Percentiles rank a stretch among this genome's conserved stretches.
Evolutionary conservation across 2,797 vertebrate species (phyloP).

Genomic region (Urosaurus nigricauda): DNA sequence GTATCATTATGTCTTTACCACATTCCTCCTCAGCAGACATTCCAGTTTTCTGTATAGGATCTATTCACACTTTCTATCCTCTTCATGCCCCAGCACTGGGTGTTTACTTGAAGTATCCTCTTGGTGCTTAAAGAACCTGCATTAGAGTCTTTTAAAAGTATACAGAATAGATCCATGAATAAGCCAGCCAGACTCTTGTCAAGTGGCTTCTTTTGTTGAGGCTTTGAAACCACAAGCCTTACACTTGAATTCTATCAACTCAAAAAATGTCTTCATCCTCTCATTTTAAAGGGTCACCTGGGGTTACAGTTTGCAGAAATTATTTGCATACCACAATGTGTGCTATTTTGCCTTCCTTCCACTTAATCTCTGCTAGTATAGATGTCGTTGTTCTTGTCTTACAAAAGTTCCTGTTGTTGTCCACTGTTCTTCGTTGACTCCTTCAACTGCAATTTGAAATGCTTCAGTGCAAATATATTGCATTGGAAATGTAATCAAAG

Average conservation of each 20-base stretch:
- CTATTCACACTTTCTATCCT: neutral
- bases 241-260: constrained; percentile 25
- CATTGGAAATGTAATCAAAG: neutral
- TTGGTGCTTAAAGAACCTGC: neutral
- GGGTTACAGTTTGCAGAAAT: neutral
- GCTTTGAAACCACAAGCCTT: constrained; percentile 32
- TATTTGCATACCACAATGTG: neutral
- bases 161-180: neutral
- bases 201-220: constrained; percentile 37
- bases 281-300: rapidly evolving
- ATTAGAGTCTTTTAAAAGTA: neutral
- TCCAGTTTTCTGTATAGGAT: neutral
- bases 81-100: neutral
- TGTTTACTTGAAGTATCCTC: neutral
- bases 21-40: neutral
- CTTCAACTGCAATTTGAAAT: constrained; percentile 14
- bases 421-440: neutral
- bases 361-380: constrained; percentile 10
- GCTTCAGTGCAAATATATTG: neutral
- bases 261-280: constrained; percentile 23
- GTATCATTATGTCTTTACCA: neutral
- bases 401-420: neutral
- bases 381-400: neutral
- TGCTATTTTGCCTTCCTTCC: neutral
- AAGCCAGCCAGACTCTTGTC: neutral